Base-by-base conservation (phyloP, 2,113 vertebrate species). In the Geococcyx californianus region DNA sequence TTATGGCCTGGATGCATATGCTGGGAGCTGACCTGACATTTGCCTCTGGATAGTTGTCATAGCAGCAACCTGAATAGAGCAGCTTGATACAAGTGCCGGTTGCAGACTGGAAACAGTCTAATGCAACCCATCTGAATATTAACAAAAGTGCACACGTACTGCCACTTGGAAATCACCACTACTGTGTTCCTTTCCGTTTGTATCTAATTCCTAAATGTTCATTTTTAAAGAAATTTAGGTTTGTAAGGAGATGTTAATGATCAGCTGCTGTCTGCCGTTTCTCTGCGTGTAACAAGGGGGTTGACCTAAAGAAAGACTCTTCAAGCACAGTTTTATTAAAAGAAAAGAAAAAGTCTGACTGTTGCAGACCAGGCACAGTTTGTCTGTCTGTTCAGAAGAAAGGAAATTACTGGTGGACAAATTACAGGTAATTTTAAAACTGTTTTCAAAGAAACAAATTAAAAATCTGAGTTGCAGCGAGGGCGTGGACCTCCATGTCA, bases 31-130 rank as follows among this genome's bases (percentile, higher is more conserved):
- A 97, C 97, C 98, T 97, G 97, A 96, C 97, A 96, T 97, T 97
- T 98, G 97, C 97, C 97, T 98, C 94, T 69, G 91, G 91, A 88
- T 93, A 97, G 98, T 98, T 98, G 98, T 98, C 98, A 98, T 97
- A 98, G 98, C 98, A 98, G 98, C 98, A 94, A 84, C 85, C 94
- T 96, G 92, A 97, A 87, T 51, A 83, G 89, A 97, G 77, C 90
- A 89, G 95, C 85, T 95, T 93, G 92, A 91, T 86, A 36, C 42
- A 77, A 87, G 73, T 60, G 75, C 77, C 14, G 5, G 51, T 84
- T 94, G 84, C 81, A 83, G 67, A 36, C 59, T 83, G 85, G 67
- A 33, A 88, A 42, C 58, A 63, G 67, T 42, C 79, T 93, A 83
- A 90, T 84, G 78, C 78, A 93, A 16, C 34, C 64, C 47, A 38